phyloP scores from a whole-genome alignment of 1,140 invertebrate genomes.

The Vanessa tameamea region DNA sequence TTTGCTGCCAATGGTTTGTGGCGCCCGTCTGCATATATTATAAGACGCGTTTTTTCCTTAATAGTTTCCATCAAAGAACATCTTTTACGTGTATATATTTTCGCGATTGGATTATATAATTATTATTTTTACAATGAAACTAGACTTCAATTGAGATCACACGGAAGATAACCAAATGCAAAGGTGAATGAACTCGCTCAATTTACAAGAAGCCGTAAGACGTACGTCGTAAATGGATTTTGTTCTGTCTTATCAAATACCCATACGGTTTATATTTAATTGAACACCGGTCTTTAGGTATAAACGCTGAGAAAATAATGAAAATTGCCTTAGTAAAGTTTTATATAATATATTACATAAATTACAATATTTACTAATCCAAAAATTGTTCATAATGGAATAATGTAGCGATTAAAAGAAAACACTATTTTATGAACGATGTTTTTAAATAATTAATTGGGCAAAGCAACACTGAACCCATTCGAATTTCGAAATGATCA shows the following conservation, averaged over 20 bases:
- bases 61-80: no score
- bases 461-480: no score
- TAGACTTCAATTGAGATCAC: constrained; percentile 3
- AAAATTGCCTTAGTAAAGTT: not conserved
- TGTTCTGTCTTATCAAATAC: not conserved
- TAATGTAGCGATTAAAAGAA: not conserved
- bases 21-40: no score
- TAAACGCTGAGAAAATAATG: not conserved
- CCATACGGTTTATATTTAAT: not conserved
- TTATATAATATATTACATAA: not conserved
- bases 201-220: constrained; percentile 4
- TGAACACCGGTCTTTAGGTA: not conserved
- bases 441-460: not conserved
- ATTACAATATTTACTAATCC: not conserved
- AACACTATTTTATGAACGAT: not conserved
- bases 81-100: no score
- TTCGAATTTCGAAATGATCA: no score
- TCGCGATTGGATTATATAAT: not conserved
- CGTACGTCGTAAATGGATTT: not conserved
- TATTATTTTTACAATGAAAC: not conserved
- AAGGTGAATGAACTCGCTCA: constrained; percentile 17
- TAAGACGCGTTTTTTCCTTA: not conserved
- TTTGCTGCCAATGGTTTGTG: no score
- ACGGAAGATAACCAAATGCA: constrained; percentile 16
- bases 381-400: not conserved